These are phyloP conservation scores for Gastracanthus pulcherrimus DNA, from an alignment of 2,888 invertebrate genomes.

Conservation along the genomic window DNA sequence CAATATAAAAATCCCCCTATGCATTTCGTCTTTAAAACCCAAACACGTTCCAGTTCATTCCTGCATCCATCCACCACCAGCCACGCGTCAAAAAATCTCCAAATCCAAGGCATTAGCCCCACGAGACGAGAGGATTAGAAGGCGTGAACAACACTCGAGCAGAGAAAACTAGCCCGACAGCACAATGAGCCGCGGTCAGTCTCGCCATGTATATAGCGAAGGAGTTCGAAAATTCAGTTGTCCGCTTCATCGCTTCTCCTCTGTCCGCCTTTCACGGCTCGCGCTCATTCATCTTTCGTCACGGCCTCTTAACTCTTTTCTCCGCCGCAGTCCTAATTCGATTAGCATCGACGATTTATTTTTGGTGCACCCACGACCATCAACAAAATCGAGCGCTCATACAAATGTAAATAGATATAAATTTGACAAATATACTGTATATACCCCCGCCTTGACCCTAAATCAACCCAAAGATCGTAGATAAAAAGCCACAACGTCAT, in stretches of 20 bases:
- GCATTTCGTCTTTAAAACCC: too few species aligned
- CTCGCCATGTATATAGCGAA: background rate
- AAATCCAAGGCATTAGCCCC: slow-evolving; percentile 1
- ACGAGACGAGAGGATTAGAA: background rate
- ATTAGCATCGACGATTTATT: slow-evolving; percentile 3
- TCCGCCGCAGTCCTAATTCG: slow-evolving; percentile 10
- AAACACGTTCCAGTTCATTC: background rate
- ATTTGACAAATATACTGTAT: background rate
- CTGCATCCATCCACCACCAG: background rate
- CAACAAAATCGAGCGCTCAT: background rate
- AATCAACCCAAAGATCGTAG: background rate
- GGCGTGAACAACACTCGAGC: slow-evolving; percentile 13
- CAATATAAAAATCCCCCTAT: too few species aligned
- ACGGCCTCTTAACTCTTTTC: slow-evolving; percentile 57
- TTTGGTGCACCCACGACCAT: background rate
- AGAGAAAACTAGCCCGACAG: background rate
- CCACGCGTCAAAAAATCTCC: background rate
- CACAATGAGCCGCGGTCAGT: slow-evolving; percentile 13
- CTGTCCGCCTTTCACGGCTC: slow-evolving; percentile 32
- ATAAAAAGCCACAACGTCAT: background rate
- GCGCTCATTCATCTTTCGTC: slow-evolving; percentile 19
- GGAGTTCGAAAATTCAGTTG: slow-evolving; percentile 25
- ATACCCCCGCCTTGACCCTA: background rate
- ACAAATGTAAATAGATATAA: background rate
- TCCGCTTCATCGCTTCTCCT: slow-evolving; percentile 23